Evolutionary conservation across 2,113 vertebrate genomes (phyloP).

Genomic region (Ochotona princeps): DNA sequence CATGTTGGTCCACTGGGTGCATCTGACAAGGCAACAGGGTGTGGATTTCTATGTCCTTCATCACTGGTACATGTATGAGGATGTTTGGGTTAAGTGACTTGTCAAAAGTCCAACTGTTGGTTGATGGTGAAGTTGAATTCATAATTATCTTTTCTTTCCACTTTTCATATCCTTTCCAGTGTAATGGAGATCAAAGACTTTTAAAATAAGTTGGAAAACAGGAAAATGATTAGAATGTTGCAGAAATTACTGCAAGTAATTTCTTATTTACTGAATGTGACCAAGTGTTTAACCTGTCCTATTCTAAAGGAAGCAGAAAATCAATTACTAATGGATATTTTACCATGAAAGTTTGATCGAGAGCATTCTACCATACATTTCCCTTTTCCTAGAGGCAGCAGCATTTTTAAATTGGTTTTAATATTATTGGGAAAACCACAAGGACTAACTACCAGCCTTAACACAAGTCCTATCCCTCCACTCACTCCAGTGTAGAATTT

Average conservation of each 20-base stretch:
- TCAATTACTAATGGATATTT: conserved; percentile 74
- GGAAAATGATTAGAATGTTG: conserved; percentile 74
- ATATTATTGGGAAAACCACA: background rate
- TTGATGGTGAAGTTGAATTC: background rate
- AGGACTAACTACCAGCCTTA: background rate
- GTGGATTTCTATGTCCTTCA: background rate
- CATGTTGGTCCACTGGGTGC: background rate
- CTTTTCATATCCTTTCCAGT: conserved; percentile 27
- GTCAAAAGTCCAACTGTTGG: background rate
- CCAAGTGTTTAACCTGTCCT: conserved; percentile 71
- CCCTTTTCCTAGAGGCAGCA: conserved; percentile 15
- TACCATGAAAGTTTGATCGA: conserved; percentile 72
- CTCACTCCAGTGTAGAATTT: background rate
- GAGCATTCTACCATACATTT: background rate
- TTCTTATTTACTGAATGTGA: conserved; percentile 78
- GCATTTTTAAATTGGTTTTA: conserved; percentile 5
- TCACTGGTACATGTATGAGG: background rate
- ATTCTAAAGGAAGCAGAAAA: conserved; percentile 75
- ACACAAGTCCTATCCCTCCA: background rate
- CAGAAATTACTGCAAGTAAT: conserved; percentile 77
- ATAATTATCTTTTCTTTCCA: conserved; percentile 15
- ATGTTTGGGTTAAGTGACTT: conserved; percentile 38
- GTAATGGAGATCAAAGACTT: conserved; percentile 61
- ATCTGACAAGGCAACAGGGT: background rate
- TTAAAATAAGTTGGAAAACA: conserved; percentile 55